phyloP scores from a whole-genome alignment of 2,113 vertebrate species.

The Rutilus rutilus region DNA sequence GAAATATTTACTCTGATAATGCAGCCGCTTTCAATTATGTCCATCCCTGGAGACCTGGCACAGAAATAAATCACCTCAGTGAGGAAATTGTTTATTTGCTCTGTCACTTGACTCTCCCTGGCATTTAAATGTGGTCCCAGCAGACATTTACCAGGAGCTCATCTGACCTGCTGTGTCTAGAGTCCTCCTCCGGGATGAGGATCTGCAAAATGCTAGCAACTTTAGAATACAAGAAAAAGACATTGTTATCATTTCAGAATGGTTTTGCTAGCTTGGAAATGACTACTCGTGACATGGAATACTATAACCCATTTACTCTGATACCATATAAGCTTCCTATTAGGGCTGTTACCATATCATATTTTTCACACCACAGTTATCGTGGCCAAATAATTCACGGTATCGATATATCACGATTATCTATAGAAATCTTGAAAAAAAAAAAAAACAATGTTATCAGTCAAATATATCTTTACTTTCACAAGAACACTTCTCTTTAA shows the following conservation, averaged over 20 bases:
- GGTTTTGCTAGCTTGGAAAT: not conserved
- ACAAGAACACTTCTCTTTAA: too few species aligned
- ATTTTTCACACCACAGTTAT: too few species aligned
- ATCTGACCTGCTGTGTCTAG: slow-evolving; percentile 10
- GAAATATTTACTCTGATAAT: slow-evolving; percentile 23
- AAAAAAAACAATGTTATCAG: too few species aligned
- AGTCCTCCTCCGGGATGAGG: not conserved
- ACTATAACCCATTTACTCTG: not conserved
- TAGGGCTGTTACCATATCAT: too few species aligned
- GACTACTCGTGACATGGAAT: not conserved
- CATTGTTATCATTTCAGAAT: not conserved
- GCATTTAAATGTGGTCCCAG: slow-evolving; percentile 36
- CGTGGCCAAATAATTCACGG: too few species aligned
- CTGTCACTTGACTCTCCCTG: slow-evolving; percentile 40
- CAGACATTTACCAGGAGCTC: slow-evolving; percentile 13
- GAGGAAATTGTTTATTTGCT: slow-evolving; percentile 42
- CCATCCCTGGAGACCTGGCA: slow-evolving; percentile 13
- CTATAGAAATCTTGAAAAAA: too few species aligned
- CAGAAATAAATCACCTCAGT: slow-evolving; percentile 37
- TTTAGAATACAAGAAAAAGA: not conserved
- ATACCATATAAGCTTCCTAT: not conserved
- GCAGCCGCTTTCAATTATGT: slow-evolving; percentile 28
- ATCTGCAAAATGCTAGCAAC: not conserved
- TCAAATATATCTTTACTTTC: too few species aligned
- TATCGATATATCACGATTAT: too few species aligned